Conservation (phyloP, 2,888 invertebrate species). For the Napeogenes sylphis region DNA sequence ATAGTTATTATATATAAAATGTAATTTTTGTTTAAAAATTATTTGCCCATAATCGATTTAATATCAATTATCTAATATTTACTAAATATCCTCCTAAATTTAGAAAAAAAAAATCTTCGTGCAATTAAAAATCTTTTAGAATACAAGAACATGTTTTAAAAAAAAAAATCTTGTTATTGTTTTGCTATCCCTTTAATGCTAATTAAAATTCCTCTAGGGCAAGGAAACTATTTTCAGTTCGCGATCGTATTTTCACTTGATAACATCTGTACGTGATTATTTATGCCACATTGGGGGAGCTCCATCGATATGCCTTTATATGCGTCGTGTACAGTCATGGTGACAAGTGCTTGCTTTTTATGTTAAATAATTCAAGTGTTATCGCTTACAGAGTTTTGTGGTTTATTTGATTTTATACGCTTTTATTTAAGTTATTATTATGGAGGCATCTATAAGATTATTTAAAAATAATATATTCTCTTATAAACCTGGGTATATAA, state of each 20-base stretch:
- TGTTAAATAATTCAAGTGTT: slow-evolving; percentile 2
- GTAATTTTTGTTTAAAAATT: too few species aligned
- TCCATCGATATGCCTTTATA: slow-evolving; percentile 72
- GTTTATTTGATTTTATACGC: background rate
- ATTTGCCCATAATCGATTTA: too few species aligned
- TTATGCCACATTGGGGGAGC: slow-evolving; percentile 71
- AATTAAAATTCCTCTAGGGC: slow-evolving; percentile 64
- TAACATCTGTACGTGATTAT: slow-evolving; percentile 75
- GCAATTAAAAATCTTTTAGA: too few species aligned
- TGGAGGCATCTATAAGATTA: too few species aligned
- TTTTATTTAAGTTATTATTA: background rate
- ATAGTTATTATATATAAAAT: too few species aligned
- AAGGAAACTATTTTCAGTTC: slow-evolving; percentile 66
- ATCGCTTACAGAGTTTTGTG: background rate
- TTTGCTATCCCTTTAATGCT: slow-evolving; percentile 37
- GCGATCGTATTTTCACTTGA: slow-evolving; percentile 70
- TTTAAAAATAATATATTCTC: too few species aligned
- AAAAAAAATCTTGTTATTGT: too few species aligned
- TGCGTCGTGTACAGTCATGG: slow-evolving; percentile 48
- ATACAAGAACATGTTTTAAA: too few species aligned
- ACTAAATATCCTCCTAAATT: too few species aligned
- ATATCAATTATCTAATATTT: too few species aligned
- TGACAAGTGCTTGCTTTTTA: slow-evolving; percentile 37
- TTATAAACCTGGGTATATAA: too few species aligned
- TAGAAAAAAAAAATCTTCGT: too few species aligned